Percentiles rank a stretch among this genome's conserved stretches.
Conservation (phyloP, 2,888 invertebrate species). For the Stenotaenia linearis region DNA sequence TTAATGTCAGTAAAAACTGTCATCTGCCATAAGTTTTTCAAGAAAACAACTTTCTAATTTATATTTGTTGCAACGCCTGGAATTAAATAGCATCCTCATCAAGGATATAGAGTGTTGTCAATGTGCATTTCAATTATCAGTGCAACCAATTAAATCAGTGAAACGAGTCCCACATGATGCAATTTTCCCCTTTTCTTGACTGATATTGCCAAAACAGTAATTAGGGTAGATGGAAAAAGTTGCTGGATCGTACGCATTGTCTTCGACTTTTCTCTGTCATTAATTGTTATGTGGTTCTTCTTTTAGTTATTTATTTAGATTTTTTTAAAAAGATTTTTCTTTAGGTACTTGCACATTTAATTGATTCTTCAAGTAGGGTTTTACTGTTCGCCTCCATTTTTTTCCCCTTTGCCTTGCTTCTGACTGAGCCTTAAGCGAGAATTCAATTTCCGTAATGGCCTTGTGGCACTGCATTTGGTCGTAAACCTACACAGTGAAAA, state of each 20-base stretch:
- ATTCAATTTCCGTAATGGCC: neutral
- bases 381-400: neutral
- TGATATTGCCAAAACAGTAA: neutral
- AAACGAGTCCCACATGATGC: neutral
- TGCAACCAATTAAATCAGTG: slow-evolving; percentile 5
- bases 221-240: neutral
- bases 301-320: neutral
- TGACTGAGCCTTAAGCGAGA: slow-evolving; percentile 4
- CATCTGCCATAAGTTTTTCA: neutral
- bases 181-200: neutral
- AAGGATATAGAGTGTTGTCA: neutral
- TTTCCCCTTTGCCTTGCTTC: too few relatives aligned
- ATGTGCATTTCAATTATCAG: slow-evolving; percentile 4
- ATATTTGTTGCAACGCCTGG: neutral
- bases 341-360: neutral
- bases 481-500: neutral
- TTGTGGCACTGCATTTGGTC: neutral
- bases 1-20: neutral
- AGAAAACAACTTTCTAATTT: slow-evolving; percentile 9
- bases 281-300: neutral
- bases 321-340: neutral
- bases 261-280: neutral
- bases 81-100: neutral
- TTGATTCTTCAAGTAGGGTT: neutral
- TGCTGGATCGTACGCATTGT: neutral